These are phyloP conservation scores for Lophura nycthemera DNA, from an alignment of 2,113 vertebrate species.

Conservation along the genomic window DNA sequence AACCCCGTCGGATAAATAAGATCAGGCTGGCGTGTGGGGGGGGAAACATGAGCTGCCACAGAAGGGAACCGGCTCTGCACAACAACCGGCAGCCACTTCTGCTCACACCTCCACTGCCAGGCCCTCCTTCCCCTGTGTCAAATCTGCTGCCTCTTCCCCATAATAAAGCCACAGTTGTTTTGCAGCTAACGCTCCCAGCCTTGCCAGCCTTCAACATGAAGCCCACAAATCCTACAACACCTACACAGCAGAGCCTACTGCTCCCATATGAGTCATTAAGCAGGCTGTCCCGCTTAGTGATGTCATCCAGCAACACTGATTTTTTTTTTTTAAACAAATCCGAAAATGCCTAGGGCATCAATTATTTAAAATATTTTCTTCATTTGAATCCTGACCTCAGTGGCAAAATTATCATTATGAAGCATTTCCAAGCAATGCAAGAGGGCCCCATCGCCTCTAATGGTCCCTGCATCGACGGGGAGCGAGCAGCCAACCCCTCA, in stretches of 20 bases:
- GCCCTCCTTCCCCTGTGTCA: neutral
- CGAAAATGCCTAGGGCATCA: neutral
- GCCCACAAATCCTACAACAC: conserved; percentile 65
- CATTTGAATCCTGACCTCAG: conserved; percentile 50
- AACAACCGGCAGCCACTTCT: neutral
- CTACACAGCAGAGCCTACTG: conserved; percentile 67
- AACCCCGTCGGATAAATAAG: neutral
- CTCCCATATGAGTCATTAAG: conserved; percentile 68
- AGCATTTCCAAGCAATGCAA: conserved; percentile 47
- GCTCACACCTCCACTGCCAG: conserved; percentile 34
- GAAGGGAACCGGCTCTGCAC: neutral
- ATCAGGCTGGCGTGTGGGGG: neutral
- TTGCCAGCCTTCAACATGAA: conserved; percentile 53
- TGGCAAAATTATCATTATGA: conserved; percentile 26
- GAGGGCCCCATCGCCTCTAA: neutral
- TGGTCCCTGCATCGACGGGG: conserved; percentile 7
- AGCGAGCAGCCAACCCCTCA: conserved; percentile 14
- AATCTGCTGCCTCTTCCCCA: neutral
- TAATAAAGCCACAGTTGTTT: conserved; percentile 20
- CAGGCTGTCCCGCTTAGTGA: conserved; percentile 57
- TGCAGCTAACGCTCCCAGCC: conserved; percentile 48
- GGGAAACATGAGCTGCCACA: neutral
- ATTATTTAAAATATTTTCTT: conserved; percentile 59
- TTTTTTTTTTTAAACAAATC: neutral
- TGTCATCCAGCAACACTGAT: conserved; percentile 34